A percentile compares a stretch with the other conserved stretches of the same genome.
Evolutionary conservation across 2,113 vertebrate genomes (phyloP).

Genomic region (Dendrocopos noguchii): DNA sequence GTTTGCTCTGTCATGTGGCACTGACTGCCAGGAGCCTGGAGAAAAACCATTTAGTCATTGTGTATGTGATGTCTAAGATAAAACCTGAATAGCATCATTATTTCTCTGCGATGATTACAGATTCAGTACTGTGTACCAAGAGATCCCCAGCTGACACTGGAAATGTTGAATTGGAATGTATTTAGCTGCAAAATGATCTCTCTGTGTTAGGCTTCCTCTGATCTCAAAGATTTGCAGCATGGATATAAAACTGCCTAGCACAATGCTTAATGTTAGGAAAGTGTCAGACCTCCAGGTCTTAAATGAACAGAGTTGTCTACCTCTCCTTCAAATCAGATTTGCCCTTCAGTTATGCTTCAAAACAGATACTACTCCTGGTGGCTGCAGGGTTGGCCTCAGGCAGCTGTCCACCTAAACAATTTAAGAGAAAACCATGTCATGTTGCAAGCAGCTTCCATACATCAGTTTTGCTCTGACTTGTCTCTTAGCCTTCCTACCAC

Average conservation of each 20-base stretch:
- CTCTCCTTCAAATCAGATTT: neutral
- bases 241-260: neutral
- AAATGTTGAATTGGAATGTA: neutral
- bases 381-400: neutral
- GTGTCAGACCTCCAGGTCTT: neutral
- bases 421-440: neutral
- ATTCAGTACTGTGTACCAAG: neutral
- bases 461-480: neutral
- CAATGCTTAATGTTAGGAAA: neutral
- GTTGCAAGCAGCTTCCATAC: neutral
- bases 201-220: neutral
- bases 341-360: neutral
- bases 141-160: neutral
- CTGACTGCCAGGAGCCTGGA: neutral
- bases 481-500: neutral
- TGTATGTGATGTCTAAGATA: neutral
- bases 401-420: neutral
- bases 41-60: neutral
- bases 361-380: neutral
- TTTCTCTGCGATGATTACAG: neutral
- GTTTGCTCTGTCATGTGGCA: neutral
- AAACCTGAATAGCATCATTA: neutral
- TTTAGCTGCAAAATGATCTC: neutral
- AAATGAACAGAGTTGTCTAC: neutral
- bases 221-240: neutral